Conservation (phyloP, 2,797 vertebrate genomes). For the Alosa sapidissima region DNA sequence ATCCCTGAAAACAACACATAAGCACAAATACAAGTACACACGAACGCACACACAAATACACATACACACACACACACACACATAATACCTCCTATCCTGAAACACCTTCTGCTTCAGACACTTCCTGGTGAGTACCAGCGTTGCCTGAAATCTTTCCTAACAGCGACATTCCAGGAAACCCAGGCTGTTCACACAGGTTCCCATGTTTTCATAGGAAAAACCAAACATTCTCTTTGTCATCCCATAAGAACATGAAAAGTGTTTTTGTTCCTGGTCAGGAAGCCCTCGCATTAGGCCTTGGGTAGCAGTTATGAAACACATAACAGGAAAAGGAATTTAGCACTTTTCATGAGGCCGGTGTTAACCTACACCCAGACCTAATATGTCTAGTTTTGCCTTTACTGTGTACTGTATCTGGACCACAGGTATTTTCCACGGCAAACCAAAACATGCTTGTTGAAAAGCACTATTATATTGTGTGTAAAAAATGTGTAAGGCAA, state of each 20-base stretch:
- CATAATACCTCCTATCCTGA: conserved; percentile 53
- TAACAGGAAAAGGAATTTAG: conserved; percentile 55
- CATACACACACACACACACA: conserved; percentile 32
- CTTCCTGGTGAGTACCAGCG: conserved; percentile 52
- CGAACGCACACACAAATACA: not conserved
- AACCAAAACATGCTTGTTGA: not conserved
- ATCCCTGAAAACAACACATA: conserved; percentile 58
- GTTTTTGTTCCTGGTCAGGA: conserved; percentile 65
- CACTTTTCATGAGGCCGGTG: conserved; percentile 38
- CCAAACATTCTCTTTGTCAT: conserved; percentile 65
- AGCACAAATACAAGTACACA: not conserved
- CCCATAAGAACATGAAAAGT: conserved; percentile 54
- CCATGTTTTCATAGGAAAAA: conserved; percentile 64
- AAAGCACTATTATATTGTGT: not conserved
- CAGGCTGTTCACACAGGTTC: conserved; percentile 59
- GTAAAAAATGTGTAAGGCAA: not conserved
- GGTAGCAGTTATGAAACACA: conserved; percentile 56
- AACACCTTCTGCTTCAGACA: conserved; percentile 34
- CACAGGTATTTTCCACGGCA: not conserved
- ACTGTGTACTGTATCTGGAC: not conserved
- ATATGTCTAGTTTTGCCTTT: not conserved
- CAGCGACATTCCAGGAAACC: conserved; percentile 70
- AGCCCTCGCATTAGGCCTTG: conserved; percentile 54
- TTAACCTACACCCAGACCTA: not conserved
- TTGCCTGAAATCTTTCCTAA: conserved; percentile 63